Evolutionary conservation across 2,113 vertebrate genomes (phyloP).

Genomic region (Procapra przewalskii): DNA sequence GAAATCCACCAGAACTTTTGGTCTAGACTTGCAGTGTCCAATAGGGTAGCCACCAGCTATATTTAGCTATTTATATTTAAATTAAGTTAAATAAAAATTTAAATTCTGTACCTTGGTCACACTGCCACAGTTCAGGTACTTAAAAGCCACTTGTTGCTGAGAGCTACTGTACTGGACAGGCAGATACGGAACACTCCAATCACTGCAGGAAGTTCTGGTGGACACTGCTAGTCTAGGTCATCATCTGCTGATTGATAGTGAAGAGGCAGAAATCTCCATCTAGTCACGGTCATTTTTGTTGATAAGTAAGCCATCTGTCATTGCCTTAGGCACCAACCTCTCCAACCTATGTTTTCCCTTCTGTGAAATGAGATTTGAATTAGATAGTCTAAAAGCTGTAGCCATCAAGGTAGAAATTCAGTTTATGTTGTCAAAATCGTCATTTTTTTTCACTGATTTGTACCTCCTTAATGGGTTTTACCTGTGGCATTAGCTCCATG

Average conservation of each 20-base stretch:
- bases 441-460: neutral
- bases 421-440: neutral
- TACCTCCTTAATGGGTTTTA: neutral
- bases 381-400: neutral
- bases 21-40: neutral
- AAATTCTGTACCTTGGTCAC: neutral
- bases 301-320: neutral
- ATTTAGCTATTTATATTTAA: neutral
- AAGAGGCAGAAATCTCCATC: neutral
- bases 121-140: neutral
- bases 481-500: neutral
- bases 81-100: neutral
- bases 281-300: neutral
- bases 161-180: rapidly evolving
- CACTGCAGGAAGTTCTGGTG: neutral
- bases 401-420: neutral
- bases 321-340: neutral
- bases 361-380: neutral
- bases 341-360: neutral
- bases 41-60: neutral
- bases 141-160: neutral
- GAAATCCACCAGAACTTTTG: neutral
- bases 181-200: neutral
- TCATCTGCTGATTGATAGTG: neutral
- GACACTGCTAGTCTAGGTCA: neutral